Conservation (phyloP, 2,797 vertebrate genomes). For the Limnodromus scolopaceus region DNA sequence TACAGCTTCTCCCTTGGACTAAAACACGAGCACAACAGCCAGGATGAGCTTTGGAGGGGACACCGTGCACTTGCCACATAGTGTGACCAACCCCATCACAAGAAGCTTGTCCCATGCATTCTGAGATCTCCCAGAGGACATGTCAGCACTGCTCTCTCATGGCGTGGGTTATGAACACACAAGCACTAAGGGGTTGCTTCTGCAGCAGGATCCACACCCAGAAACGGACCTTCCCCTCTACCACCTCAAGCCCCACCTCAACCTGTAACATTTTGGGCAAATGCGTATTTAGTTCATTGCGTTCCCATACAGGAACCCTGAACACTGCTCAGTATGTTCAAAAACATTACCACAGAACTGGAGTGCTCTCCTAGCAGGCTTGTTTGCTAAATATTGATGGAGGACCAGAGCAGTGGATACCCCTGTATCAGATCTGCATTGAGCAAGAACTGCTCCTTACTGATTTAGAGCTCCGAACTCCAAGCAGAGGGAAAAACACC, state of each 20-base stretch:
- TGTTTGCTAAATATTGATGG: not conserved
- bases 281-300: not conserved
- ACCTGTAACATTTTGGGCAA: not conserved
- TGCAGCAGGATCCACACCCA: not conserved
- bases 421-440: not conserved
- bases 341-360: not conserved
- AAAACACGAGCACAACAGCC: not conserved
- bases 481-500: constrained; percentile 91
- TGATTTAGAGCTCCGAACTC: constrained; percentile 89
- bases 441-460: constrained; percentile 71
- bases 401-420: not conserved
- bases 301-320: not conserved
- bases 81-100: not conserved
- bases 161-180: not conserved
- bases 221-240: not conserved
- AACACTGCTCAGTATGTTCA: not conserved
- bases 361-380: not conserved
- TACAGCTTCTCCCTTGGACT: not conserved
- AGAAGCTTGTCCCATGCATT: not conserved
- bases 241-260: not conserved
- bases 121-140: not conserved
- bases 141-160: not conserved
- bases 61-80: not conserved
- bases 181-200: not conserved
- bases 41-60: not conserved